Base-by-base conservation (phyloP, 2,113 vertebrate genomes). In the Phyllostomus discolor region DNA sequence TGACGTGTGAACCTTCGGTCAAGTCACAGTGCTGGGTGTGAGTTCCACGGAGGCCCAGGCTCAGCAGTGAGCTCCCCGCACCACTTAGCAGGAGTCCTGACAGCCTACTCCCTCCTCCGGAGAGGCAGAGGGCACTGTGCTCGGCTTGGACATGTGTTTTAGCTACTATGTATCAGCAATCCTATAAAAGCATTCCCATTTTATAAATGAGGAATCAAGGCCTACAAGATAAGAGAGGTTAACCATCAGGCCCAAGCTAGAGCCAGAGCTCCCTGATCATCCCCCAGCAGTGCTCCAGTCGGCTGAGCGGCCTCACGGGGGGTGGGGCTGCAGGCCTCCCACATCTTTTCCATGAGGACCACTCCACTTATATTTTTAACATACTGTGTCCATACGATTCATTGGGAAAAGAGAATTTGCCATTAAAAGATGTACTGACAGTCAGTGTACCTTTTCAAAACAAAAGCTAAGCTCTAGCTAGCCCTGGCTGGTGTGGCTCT, bases 371-470 rank as follows among this genome's bases (percentile, higher is more conserved):
- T 8, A 66, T 75, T 64, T 73, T 72, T 46, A 24, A 81, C n/a
- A 78, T 84, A 75, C 24, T 64, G 12, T 59, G 26, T 28, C 5
- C 5, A 41, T 7, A 9, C 43, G 72, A 75, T 89, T 76, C 20
- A 7, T 57, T 10, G 52, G 50, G 72, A 95, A 82, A 90, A 73
- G 17, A 90, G 20, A 92, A 87, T 33, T 0, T 82, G 12, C 66
- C 76, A 35, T 73, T 92, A 38, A 48, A 79, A 85, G 43, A 15
- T 59, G 33, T 57, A 78, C 11, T 92, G 43, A 92, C 33, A 15
- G 48, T 57, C 57, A 94, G 59, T 10, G 9, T 2, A 75, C 16
- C 41, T 92, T 69, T 70, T 48, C 43, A 80, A 96, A 95, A 69
- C 15, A 82, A 89, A 88, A 87, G n/a, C 16, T 48, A 78, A 33